phyloP scores from a whole-genome alignment of 2,113 vertebrate genomes.

The Stegostoma tigrinum region DNA sequence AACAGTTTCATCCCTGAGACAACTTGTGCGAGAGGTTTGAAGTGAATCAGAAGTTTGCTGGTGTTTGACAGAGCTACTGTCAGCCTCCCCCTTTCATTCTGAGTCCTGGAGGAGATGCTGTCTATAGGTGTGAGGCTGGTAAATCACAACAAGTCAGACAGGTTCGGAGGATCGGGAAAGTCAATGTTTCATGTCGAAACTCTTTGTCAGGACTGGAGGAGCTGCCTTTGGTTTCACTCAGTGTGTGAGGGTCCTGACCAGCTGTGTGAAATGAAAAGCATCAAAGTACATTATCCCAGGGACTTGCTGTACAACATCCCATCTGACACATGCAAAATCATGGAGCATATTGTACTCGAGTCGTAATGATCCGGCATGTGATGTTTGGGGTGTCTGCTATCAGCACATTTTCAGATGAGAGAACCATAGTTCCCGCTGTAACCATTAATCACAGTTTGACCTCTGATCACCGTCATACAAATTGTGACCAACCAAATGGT shows the following conservation, averaged over 20 bases:
- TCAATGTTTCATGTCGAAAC: too few species aligned
- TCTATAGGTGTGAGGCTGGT: too few species aligned
- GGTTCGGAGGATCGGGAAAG: too few species aligned
- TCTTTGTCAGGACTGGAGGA: too few species aligned
- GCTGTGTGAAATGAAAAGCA: background rate
- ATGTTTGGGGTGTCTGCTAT: background rate
- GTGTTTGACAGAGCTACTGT: too few species aligned
- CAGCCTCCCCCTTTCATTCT: too few species aligned
- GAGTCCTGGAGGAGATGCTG: too few species aligned
- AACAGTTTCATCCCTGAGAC: background rate
- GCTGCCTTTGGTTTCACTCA: background rate
- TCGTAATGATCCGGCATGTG: background rate
- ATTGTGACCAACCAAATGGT: background rate
- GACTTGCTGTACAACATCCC: too few species aligned
- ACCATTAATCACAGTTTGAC: conserved; percentile 11
- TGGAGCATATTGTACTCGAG: background rate
- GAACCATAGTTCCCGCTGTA: background rate
- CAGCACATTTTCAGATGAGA: conserved; percentile 17
- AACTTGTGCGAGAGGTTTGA: background rate
- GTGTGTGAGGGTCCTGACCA: background rate
- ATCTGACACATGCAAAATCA: background rate
- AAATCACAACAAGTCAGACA: too few species aligned
- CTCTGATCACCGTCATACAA: conserved; percentile 22
- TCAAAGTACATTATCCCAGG: background rate
- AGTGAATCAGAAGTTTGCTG: background rate